Conservation (phyloP, 2,888 invertebrate species). For the Drosophila bunnanda region DNA sequence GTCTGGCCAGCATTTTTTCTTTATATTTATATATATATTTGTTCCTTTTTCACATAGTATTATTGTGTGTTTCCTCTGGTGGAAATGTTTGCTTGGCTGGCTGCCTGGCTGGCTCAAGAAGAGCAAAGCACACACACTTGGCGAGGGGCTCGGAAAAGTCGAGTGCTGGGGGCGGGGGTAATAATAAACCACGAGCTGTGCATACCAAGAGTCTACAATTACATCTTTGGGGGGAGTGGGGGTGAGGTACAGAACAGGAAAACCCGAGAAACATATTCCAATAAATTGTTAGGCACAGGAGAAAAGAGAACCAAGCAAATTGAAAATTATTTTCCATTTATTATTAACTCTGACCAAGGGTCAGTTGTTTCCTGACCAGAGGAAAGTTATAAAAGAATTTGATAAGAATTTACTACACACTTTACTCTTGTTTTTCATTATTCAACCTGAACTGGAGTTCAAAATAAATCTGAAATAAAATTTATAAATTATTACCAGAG, state of each 20-base stretch:
- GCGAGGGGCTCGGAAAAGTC: slow-evolving; percentile 17
- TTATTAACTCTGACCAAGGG: slow-evolving; percentile 19
- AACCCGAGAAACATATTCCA: slow-evolving; percentile 32
- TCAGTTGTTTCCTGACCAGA: slow-evolving; percentile 15
- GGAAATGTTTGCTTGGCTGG: slow-evolving; percentile 75
- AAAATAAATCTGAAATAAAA: neutral
- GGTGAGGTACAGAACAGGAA: slow-evolving; percentile 6
- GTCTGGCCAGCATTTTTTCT: slow-evolving; percentile 53
- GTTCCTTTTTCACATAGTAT: slow-evolving; percentile 40
- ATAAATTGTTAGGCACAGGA: slow-evolving; percentile 21
- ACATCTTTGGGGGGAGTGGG: slow-evolving; percentile 8
- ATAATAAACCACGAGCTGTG: slow-evolving; percentile 71
- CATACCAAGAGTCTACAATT: slow-evolving; percentile 74
- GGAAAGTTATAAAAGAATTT: slow-evolving; percentile 24
- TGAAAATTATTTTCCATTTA: slow-evolving; percentile 46
- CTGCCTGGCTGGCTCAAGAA: slow-evolving; percentile 62
- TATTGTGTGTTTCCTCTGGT: slow-evolving; percentile 59
- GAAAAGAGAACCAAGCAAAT: slow-evolving; percentile 22
- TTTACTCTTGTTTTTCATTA: neutral
- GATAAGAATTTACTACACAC: slow-evolving; percentile 24
- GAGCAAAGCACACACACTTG: slow-evolving; percentile 51
- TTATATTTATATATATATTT: slow-evolving; percentile 44
- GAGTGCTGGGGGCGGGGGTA: slow-evolving; percentile 33
- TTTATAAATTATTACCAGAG: neutral
- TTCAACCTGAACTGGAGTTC: neutral